Percentiles rank a stretch among this genome's conserved stretches.
These are phyloP conservation scores for Epinephelus coioides DNA, from an alignment of 2,797 vertebrate species.

Conservation along the genomic window DNA sequence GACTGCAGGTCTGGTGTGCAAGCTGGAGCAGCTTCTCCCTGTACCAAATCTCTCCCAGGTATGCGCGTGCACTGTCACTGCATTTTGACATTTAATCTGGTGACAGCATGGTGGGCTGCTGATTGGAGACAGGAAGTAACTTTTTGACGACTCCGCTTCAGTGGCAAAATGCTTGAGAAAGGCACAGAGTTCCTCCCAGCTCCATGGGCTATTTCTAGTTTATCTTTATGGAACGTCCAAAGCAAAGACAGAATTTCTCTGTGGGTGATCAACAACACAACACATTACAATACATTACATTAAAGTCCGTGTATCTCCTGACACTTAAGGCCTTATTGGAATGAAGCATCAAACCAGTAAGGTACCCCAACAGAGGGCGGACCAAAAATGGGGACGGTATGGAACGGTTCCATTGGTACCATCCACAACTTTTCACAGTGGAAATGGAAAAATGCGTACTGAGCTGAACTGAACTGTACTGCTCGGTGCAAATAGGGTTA, in stretches of 20 bases:
- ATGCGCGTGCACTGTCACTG: neutral
- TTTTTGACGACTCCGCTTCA: neutral
- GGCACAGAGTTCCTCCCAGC: neutral
- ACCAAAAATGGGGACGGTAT: too few species aligned
- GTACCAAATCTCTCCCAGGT: conserved; percentile 85
- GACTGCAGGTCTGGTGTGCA: conserved; percentile 88
- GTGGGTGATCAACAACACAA: neutral
- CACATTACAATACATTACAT: too few species aligned
- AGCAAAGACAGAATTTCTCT: neutral
- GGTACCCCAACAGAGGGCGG: too few species aligned
- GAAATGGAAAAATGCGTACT: too few species aligned
- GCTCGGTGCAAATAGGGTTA: too few species aligned
- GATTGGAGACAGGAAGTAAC: neutral
- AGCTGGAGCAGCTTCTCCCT: conserved; percentile 88
- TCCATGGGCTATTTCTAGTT: neutral
- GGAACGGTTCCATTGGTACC: too few species aligned
- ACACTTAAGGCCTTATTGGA: neutral
- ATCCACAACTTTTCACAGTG: too few species aligned
- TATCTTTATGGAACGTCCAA: neutral
- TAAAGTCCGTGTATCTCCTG: neutral
- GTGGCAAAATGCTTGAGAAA: neutral
- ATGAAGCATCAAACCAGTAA: neutral
- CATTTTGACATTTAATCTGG: neutral
- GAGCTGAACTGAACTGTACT: too few species aligned
- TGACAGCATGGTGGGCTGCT: neutral